A percentile compares a stretch with the other conserved stretches of the same genome.
These are phyloP conservation scores for Mormyrus lacerda DNA, from an alignment of 2,113 vertebrate species.

Conservation along the genomic window DNA sequence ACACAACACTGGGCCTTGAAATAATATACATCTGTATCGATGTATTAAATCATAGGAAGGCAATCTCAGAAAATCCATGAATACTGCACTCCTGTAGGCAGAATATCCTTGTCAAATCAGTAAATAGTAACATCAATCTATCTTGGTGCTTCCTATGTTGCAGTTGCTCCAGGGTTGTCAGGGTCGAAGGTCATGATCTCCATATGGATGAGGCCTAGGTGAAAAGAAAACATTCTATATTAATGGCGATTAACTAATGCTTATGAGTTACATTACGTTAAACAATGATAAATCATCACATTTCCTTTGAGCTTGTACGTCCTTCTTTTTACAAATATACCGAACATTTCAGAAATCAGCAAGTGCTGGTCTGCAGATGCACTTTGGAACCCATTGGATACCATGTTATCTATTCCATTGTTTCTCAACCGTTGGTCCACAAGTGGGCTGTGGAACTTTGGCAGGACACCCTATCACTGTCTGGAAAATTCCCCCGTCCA, in stretches of 20 bases:
- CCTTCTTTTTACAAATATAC: not conserved
- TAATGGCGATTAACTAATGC: not conserved
- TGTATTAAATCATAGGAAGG: not conserved
- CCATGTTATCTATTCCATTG: no score
- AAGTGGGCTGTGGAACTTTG: not conserved
- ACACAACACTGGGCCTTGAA: not conserved
- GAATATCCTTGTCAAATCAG: not conserved
- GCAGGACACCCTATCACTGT: not conserved
- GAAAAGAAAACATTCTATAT: slow-evolving; percentile 1
- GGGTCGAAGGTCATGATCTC: slow-evolving; percentile 72
- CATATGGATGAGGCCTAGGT: slow-evolving; percentile 67
- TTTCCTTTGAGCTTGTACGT: not conserved
- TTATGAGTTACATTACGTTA: not conserved
- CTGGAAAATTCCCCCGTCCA: no score
- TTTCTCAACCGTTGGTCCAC: no score
- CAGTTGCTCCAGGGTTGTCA: slow-evolving; percentile 55
- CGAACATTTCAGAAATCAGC: not conserved
- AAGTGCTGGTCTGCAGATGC: not conserved
- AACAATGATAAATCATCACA: not conserved
- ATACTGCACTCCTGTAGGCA: not conserved
- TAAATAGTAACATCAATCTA: not conserved
- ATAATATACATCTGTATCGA: not conserved
- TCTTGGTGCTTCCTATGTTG: slow-evolving; percentile 41
- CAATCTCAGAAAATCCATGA: not conserved
- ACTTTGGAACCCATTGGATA: not conserved